These are phyloP conservation scores for Melanerpes aurifrons DNA, from an alignment of 2,113 vertebrate genomes.

Conservation along the genomic window DNA sequence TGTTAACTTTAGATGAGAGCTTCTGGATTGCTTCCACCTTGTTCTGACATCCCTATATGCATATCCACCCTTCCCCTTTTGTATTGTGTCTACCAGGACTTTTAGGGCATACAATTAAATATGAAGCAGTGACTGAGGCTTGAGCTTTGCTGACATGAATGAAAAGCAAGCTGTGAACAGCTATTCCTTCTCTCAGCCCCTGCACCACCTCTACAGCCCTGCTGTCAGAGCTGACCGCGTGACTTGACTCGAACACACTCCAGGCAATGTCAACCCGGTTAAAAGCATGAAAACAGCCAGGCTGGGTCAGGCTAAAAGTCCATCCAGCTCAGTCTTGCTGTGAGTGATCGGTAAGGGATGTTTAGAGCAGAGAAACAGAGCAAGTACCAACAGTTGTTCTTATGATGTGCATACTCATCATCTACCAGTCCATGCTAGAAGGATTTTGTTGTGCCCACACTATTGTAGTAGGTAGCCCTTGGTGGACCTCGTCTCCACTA, in stretches of 20 bases:
- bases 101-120: background rate
- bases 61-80: background rate
- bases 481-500: background rate
- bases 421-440: background rate
- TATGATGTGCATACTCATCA: background rate
- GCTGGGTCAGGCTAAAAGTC: conserved; percentile 34
- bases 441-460: background rate
- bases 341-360: background rate
- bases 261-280: conserved; percentile 38
- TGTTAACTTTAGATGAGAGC: background rate
- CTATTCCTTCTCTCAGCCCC: background rate
- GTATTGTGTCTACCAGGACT: conserved; percentile 12
- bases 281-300: conserved; percentile 34
- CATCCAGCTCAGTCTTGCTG: background rate
- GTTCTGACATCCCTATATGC: background rate
- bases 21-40: background rate
- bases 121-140: conserved; percentile 3
- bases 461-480: background rate
- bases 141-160: conserved; percentile 15
- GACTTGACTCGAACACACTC: background rate
- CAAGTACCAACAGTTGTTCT: background rate
- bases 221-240: conserved; percentile 29
- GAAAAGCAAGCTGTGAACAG: conserved; percentile 36
- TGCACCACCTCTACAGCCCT: background rate
- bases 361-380: background rate